Evolutionary conservation across 1,140 invertebrate genomes (phyloP), one percentile per base, ranked within the genome.

Genomic region (Lordiphosa mommai): DNA sequence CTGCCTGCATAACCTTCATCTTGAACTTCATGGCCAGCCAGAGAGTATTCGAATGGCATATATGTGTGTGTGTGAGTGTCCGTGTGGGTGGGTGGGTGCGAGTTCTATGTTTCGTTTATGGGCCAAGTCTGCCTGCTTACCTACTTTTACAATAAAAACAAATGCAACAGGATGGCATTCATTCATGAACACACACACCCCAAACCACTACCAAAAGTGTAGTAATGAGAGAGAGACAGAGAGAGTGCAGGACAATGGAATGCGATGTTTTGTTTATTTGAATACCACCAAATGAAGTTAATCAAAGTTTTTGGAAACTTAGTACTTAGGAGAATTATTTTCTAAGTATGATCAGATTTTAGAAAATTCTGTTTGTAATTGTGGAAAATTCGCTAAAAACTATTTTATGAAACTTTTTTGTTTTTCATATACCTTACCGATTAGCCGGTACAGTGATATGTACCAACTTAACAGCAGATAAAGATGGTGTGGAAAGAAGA

Each of bases 131-230:
- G 55, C 30, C 58, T 57, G 51, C 40, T 56, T 41, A 44, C 23
- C 51, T 33, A 46, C 33, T 40, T 61, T 46, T 61, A 67, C 64
- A 74, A 63, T 72, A 69, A 72, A 77, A 84, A 84, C 79, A 84
- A 84, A 84, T 84, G 77, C 77, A 84, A 84, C 77, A 84, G 77
- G 77, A 84, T 79, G 79, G 69, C 72, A 68, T 84, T 85, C 77
- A 84, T 84, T 84, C 77, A 84, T 84, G 72, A 53, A 69, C 58
- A 63, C 70, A 57, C 65, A 80, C 37, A 61, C 53, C 53, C 44
- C 37, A 60, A 55, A 43, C 50, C 48, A 27, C 37, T 23, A 4
- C n/a, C 27, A 23, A 56, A 38, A 37, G 16, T 52, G 38, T 63
- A 58, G 46, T 44, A 43, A 38, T 48, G 14, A 8, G 9, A n/a